phyloP scores from a whole-genome alignment of 1,140 invertebrate genomes.

The Lutraria rhynchaena region DNA sequence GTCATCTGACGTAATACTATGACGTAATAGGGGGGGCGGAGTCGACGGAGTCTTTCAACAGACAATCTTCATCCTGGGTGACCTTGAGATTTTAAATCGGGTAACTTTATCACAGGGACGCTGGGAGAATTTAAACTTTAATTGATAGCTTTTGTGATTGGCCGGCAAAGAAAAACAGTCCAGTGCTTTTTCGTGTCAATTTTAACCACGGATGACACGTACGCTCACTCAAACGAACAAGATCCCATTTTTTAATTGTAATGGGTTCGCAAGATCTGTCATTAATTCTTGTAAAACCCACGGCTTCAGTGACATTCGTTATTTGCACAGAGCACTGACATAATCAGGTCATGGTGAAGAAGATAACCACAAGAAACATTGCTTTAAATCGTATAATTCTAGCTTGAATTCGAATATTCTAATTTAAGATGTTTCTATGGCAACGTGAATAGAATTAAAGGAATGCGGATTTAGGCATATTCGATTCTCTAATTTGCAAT shows the following conservation, averaged over 20 bases:
- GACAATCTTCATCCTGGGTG: not conserved
- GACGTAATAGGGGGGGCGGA: not conserved
- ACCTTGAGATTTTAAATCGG: not conserved
- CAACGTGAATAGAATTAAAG: too few relatives aligned
- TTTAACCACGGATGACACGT: not conserved
- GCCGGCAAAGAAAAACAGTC: slow-evolving; percentile 11
- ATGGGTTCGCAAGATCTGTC: not conserved
- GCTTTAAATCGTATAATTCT: too few relatives aligned
- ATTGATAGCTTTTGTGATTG: slow-evolving; percentile 4
- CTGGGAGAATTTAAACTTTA: not conserved
- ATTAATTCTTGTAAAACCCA: slow-evolving; percentile 19
- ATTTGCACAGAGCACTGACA: not conserved
- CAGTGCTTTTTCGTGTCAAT: not conserved
- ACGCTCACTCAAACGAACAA: not conserved
- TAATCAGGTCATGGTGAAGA: not conserved
- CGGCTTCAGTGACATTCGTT: not conserved
- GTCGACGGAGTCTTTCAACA: too few relatives aligned
- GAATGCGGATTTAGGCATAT: too few relatives aligned
- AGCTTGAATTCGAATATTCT: too few relatives aligned
- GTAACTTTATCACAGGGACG: not conserved
- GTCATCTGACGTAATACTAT: slow-evolving; percentile 3
- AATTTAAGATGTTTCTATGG: too few relatives aligned
- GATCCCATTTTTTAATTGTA: not conserved
- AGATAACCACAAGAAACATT: slow-evolving; percentile 13
- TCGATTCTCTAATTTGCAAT: too few relatives aligned